Evolutionary conservation across 1,140 invertebrate genomes (phyloP).

Genomic region (Aphelenchoides besseyi): DNA sequence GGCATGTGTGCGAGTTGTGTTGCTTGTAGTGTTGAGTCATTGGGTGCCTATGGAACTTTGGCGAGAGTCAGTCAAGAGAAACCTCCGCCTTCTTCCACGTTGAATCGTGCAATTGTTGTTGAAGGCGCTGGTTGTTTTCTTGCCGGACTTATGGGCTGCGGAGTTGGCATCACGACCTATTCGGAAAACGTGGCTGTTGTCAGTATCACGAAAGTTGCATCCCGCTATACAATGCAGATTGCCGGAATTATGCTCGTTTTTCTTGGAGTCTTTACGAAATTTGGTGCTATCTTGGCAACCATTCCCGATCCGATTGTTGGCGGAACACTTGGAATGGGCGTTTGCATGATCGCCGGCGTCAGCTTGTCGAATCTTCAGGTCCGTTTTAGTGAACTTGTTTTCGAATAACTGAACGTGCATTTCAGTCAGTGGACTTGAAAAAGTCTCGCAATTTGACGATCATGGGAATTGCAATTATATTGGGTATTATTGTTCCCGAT

Average conservation of each 20-base stretch:
- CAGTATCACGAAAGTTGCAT: constrained; percentile 28
- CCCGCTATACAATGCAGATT: constrained; percentile 28
- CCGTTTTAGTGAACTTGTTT: too few species aligned
- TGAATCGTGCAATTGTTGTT: constrained; percentile 61
- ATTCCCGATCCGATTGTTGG: constrained; percentile 34
- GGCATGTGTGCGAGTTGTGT: constrained; percentile 60
- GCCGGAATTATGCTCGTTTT: constrained; percentile 29
- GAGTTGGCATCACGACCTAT: constrained; percentile 35
- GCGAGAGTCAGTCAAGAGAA: constrained; percentile 50
- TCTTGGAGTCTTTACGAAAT: constrained; percentile 31
- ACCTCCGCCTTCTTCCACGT: constrained; percentile 55
- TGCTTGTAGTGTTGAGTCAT: constrained; percentile 61
- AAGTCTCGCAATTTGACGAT: constrained; percentile 62
- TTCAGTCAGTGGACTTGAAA: constrained; percentile 59
- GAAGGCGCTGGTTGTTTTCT: constrained; percentile 52
- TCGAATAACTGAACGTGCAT: too few species aligned
- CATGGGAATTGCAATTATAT: constrained; percentile 59
- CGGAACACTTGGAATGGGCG: constrained; percentile 27
- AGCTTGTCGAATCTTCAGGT: constrained; percentile 60
- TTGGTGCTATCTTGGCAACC: constrained; percentile 30
- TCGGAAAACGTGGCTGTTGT: constrained; percentile 33
- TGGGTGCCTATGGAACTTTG: constrained; percentile 63
- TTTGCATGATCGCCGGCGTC: constrained; percentile 59
- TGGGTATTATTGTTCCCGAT: constrained; percentile 59
- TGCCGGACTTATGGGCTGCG: constrained; percentile 26